Evolutionary conservation across 2,888 invertebrate species (phyloP).

Genomic region (Helobdella robusta): DNA sequence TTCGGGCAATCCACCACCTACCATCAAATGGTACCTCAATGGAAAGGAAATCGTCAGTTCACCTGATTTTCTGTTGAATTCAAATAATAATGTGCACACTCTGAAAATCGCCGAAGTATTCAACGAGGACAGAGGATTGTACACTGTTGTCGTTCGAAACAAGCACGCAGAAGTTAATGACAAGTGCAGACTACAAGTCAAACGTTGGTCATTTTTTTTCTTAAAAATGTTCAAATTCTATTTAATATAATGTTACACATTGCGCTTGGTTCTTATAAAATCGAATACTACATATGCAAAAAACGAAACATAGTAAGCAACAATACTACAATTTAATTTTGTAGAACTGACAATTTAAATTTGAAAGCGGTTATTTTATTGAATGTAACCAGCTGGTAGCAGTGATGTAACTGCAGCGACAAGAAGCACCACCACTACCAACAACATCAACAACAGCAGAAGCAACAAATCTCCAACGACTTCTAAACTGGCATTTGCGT

Average conservation of each 20-base stretch:
- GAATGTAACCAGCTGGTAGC: too few species aligned
- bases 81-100: conserved; percentile 59
- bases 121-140: conserved; percentile 50
- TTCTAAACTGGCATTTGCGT: too few species aligned
- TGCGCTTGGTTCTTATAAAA: not conserved
- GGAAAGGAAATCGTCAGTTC: conserved; percentile 50
- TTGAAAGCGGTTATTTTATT: too few species aligned
- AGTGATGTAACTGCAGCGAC: too few species aligned
- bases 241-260: conserved; percentile 27
- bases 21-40: conserved; percentile 47
- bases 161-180: conserved; percentile 54
- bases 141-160: conserved; percentile 46
- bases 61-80: conserved; percentile 44
- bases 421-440: too few species aligned
- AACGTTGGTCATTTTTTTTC: conserved; percentile 37
- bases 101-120: conserved; percentile 61
- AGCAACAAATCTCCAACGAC: too few species aligned
- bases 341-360: too few species aligned
- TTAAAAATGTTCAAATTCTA: conserved; percentile 16
- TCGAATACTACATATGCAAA: too few species aligned
- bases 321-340: too few species aligned
- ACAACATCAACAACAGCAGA: too few species aligned
- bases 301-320: too few species aligned
- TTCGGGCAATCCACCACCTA: conserved; percentile 43
- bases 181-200: conserved; percentile 66